Base-by-base conservation (phyloP, 1,140 invertebrate species). In the Venustaconcha ellipsiformis region DNA sequence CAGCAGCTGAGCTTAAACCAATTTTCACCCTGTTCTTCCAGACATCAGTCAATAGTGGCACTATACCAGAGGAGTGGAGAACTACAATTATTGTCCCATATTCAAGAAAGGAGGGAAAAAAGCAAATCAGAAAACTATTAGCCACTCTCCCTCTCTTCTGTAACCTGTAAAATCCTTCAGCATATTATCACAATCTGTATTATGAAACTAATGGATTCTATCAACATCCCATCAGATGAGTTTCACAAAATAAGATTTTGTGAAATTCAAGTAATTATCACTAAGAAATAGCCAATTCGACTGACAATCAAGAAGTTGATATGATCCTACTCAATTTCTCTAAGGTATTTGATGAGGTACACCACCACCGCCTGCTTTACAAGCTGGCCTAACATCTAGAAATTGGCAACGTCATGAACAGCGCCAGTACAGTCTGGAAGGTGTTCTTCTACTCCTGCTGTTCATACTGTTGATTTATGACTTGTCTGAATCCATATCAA, bases 1-100 rank as follows among this genome's bases (percentile, higher is more conserved):
- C 37, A 14, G 70, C 57, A 30, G 12, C 14, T 20, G 63, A 77
- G 20, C 18, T 75, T 20, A 18, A 57, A 14, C 67, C 74, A 63
- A 59, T 73, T 11, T 68, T 67, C 6, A 77, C 70, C 11, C 15
- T 55, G 17, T 68, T 77, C 57, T 77, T 67, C 57, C 63, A 70
- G 60, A 23, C 64, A 17, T 75, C 73, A 56, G n/a, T 67, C 15
- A 37, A 74, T 14, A 57, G 55, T 14, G 66, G 26, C 17, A 66
- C n/a, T 14, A 18, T 79, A 20, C 77, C 80, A 58, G 37, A 74
- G 6, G 78, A 82, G 8, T 82, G 72, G 80, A 76, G 72, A 56
- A 64, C 17, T 30, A 69, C 78, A 26, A 72, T 74, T 72, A 64
- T 80, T 13, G 57, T 0, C 67, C 69, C 17, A 72, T 77, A 23